phyloP scores from a whole-genome alignment of 1,140 invertebrate genomes.

The Fopius arisanus region DNA sequence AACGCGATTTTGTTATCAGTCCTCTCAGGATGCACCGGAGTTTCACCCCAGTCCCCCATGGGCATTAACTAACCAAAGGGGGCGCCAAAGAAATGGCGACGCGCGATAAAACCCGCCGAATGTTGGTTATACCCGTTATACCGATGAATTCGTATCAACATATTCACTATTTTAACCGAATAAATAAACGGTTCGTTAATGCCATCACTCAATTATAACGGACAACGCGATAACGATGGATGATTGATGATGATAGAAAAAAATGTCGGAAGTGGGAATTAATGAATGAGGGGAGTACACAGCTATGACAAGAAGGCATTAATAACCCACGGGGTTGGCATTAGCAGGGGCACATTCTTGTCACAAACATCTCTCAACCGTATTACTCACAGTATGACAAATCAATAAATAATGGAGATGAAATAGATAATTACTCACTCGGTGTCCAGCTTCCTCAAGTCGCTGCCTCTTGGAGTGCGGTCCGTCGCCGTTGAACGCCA shows the following conservation, averaged over 20 bases:
- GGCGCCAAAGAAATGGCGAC: slow-evolving; percentile 14
- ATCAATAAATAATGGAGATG: too few species aligned
- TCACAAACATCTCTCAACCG: too few species aligned
- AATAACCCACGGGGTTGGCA: too few species aligned
- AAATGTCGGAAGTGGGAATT: too few species aligned
- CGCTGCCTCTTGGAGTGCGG: slow-evolving; percentile 66
- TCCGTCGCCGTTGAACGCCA: slow-evolving; percentile 68
- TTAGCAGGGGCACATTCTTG: too few species aligned
- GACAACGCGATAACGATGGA: too few species aligned
- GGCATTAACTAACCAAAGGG: slow-evolving; percentile 1
- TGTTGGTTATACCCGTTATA: neutral
- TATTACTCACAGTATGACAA: too few species aligned
- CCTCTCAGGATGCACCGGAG: neutral
- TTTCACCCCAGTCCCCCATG: neutral
- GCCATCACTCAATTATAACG: too few species aligned
- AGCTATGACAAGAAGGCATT: too few species aligned
- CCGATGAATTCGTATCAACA: neutral
- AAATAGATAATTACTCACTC: slow-evolving; percentile 53
- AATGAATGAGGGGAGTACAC: too few species aligned
- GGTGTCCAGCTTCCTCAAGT: slow-evolving; percentile 65
- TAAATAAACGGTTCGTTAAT: too few species aligned
- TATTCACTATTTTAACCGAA: neutral
- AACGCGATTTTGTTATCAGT: neutral
- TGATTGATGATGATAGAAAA: too few species aligned
- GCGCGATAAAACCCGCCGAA: neutral